These are phyloP conservation scores for Cephalotes varians DNA, from an alignment of 2,888 invertebrate species.

Conservation along the genomic window DNA sequence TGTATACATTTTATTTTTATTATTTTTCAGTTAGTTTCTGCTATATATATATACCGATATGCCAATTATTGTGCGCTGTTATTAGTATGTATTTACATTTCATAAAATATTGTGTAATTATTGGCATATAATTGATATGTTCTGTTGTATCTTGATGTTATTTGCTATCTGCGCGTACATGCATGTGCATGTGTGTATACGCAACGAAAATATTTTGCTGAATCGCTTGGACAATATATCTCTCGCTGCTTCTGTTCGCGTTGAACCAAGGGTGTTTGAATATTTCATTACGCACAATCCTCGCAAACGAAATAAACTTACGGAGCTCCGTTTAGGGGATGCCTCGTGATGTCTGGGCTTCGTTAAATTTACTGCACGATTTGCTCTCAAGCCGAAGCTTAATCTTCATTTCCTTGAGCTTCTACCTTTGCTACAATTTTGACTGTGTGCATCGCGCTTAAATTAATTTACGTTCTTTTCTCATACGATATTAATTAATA, in stretches of 20 bases:
- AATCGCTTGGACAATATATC: slow-evolving; percentile 2
- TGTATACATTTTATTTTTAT: background rate
- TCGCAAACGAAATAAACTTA: slow-evolving; percentile 48
- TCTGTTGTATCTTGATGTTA: background rate
- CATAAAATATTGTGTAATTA: background rate
- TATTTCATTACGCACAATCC: slow-evolving; percentile 32
- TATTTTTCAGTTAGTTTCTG: slow-evolving; percentile 5
- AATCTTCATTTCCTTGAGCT: background rate
- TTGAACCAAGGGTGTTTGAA: background rate
- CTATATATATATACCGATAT: background rate
- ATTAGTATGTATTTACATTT: slow-evolving; percentile 7
- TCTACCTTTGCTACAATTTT: background rate
- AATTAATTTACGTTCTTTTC: background rate
- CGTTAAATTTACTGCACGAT: slow-evolving; percentile 8
- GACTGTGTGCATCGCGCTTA: background rate
- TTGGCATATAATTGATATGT: slow-evolving; percentile 1
- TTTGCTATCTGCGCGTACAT: background rate
- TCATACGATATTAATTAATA: background rate
- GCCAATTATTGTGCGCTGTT: background rate
- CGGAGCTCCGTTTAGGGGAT: slow-evolving; percentile 48
- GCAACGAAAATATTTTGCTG: slow-evolving; percentile 29
- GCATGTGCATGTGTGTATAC: background rate
- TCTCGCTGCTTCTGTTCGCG: background rate
- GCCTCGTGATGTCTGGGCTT: slow-evolving; percentile 20
- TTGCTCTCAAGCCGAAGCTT: background rate